These are phyloP conservation scores for Tragelaphus scriptus DNA, from an alignment of 2,113 vertebrate genomes.

Conservation along the genomic window DNA sequence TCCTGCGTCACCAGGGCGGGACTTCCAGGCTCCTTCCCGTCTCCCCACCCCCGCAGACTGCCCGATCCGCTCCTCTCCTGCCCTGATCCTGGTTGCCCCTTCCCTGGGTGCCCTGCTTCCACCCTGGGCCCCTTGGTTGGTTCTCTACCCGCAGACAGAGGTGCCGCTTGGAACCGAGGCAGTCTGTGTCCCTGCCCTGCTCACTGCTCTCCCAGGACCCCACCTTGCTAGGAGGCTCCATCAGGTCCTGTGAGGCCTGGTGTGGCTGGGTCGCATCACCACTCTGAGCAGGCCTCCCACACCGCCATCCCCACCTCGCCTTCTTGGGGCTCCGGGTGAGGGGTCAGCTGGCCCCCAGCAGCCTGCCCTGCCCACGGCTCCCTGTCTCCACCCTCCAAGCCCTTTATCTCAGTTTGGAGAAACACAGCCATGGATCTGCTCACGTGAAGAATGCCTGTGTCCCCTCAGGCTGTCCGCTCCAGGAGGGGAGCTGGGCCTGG, in stretches of 20 bases:
- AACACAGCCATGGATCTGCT: not conserved
- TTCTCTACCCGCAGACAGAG: not conserved
- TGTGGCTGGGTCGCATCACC: fast-evolving
- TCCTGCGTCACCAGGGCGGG: not conserved
- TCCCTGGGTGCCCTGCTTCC: not conserved
- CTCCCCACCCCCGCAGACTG: not conserved
- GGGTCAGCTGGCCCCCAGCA: not conserved
- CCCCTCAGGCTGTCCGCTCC: not conserved
- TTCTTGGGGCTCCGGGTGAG: fast-evolving
- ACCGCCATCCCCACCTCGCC: fast-evolving
- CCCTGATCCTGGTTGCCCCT: not conserved
- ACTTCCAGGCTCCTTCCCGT: fast-evolving
- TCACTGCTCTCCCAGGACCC: not conserved
- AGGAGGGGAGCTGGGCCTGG: not conserved
- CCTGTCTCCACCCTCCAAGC: not conserved
- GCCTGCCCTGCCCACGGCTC: not conserved
- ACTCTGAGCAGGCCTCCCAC: not conserved
- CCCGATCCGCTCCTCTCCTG: not conserved
- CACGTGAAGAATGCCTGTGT: not conserved
- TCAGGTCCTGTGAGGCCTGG: not conserved
- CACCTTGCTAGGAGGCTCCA: not conserved
- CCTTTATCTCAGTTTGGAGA: not conserved
- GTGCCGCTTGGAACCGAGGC: not conserved
- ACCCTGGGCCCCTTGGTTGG: not conserved
- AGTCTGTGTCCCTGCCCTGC: not conserved